Base-by-base conservation (phyloP, 2,113 vertebrate species). In the Rhinichthys klamathensis region DNA sequence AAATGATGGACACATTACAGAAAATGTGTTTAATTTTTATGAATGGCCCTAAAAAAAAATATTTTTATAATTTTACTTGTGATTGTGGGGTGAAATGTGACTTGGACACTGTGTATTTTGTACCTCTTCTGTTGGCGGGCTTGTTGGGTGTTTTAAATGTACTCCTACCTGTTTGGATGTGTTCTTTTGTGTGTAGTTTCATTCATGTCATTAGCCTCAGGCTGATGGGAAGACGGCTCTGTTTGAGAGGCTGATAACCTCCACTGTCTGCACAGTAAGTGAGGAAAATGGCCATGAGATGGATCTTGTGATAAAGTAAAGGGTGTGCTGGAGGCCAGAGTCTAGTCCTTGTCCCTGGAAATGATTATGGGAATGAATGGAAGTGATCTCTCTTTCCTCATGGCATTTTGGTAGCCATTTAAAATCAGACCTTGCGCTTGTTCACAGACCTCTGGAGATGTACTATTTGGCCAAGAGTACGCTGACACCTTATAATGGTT, bases 261-360 rank as follows among this genome's bases (percentile, higher is more conserved):
- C 56, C 56, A 58, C 60, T 13, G 51, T 46, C 72, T 44, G 41
- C 74, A 78, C 73, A 18, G 3, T 69, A 49, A 46, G 41, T 16
- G 21, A 12, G 35, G 67, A 41, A 85, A 76, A 80, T 16, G 27
- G 18, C 38, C 61, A 11, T 41, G 15, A 63, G 80, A 87, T 83
- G 41, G 25, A 67, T 27, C 79, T 25, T 46, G 38, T 81, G 58
- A 81, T 63, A 30, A 32, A 77, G 25, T 32, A 54, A 65, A 78
- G 49, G 18, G 46, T 38, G 54, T 65, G 41, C 67, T 30, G 1
- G 27, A 23, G 58, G 83, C n/a, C 13, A 38, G 72, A 91, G 92
- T 88, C 90, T 86, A 83, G 90, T 91, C n/a, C 92, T 90, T 91
- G 92, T 92, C 91, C 69, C 84, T 92, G n/a, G 86, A 90, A 85